Base-by-base conservation (phyloP, 2,888 invertebrate genomes). In the Mechanitis mazaeus region DNA sequence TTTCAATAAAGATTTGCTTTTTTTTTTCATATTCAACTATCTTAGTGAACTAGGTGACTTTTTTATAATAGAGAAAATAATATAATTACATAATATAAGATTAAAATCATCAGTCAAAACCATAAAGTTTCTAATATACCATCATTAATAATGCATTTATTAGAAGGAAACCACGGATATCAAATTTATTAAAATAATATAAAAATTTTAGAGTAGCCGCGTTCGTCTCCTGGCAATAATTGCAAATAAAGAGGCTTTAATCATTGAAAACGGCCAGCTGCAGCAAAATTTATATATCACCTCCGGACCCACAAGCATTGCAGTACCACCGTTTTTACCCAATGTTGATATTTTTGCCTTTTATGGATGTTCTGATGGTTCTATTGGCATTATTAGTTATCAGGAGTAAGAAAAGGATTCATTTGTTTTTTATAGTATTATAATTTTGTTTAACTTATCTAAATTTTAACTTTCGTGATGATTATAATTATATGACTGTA, bases 351-450 rank as follows among this genome's bases (percentile, higher is more conserved):
- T 94, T 63, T 91, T 92, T 68, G 94, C 97, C 65, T 91, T 97
- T 58, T 93, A 98, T 69, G 98, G 97, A 3, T 93, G 97, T 53
- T 94, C 95, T 69, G 97, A 98, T 86, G 98, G 98, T 9, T 93
- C 93, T 46, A 91, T 98, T 58, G 96, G 98, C 35, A 31, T 71
- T n/a, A 63, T 69, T 92, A 63, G 82, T 69, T 85, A 91, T 50
- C 90, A 91, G 74, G 88, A 87, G 93, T 92, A 80, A 76, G 81
- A 77, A 57, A 1, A 42, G 6, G 11, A 42, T 42, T 42, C 9
- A 9, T 9, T 33, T 47, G 38, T 46, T 56, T 3, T 33, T n/a
- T 28, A 12, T 54, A 33, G 20, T 33, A 33, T 35, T 35, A 3
- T 1, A 4, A 60, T 66, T 59, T 59, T 3, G 5, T 28, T 1